Evolutionary conservation across 2,797 vertebrate species (phyloP).

Genomic region (Trachops cirrhosus): DNA sequence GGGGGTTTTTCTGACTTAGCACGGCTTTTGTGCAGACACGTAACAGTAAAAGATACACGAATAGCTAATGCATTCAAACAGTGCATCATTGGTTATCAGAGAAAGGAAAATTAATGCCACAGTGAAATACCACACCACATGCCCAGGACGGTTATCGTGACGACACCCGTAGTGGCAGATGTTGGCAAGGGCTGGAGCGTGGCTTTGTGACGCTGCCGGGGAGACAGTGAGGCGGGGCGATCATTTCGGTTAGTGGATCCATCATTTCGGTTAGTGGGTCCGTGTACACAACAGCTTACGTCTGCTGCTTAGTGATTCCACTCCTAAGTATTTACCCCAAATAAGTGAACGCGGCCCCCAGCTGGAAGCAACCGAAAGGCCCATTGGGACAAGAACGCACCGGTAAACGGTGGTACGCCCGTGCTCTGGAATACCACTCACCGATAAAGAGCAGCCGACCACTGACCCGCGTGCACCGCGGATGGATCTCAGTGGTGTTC

Average conservation of each 20-base stretch:
- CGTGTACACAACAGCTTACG: neutral
- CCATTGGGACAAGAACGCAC: neutral
- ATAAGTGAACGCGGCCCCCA: neutral
- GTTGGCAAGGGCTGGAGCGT: fast-evolving
- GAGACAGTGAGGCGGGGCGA: too few relatives aligned
- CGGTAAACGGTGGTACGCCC: neutral
- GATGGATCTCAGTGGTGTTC: neutral
- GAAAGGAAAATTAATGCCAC: neutral
- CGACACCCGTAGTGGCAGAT: fast-evolving
- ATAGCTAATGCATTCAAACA: neutral
- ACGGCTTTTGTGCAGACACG: neutral
- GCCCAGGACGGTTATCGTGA: neutral
- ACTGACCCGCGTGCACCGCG: fast-evolving
- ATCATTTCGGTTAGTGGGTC: neutral
- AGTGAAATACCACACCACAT: neutral
- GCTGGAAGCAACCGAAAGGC: neutral
- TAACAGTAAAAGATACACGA: neutral
- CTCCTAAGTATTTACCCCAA: neutral
- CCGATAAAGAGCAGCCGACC: neutral
- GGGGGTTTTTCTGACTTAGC: neutral
- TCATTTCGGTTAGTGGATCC: neutral
- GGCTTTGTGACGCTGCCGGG: fast-evolving
- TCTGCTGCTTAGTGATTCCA: neutral
- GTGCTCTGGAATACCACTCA: too few relatives aligned
- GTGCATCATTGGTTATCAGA: neutral